A percentile compares a stretch with the other conserved stretches of the same genome.
These are phyloP conservation scores for Eucidaris tribuloides DNA, from an alignment of 35 echinoderm and acorn worm species.

Conservation along the genomic window DNA sequence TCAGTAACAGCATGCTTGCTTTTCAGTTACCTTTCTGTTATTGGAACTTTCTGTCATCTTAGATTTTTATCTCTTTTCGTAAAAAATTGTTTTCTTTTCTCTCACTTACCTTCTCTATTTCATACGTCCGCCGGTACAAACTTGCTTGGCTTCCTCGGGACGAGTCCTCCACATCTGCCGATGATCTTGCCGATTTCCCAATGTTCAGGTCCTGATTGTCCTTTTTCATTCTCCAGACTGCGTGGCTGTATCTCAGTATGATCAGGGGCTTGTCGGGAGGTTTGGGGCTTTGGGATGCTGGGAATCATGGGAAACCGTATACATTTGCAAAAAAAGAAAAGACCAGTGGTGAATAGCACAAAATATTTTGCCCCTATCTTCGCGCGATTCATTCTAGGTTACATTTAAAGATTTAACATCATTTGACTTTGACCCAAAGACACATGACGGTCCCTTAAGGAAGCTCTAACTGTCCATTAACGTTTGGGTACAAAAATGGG, in stretches of 20 bases:
- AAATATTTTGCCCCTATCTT: too few relatives aligned
- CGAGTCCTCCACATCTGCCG: slow-evolving; percentile 97
- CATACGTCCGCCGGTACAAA: slow-evolving; percentile 93
- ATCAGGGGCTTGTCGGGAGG: slow-evolving; percentile 98
- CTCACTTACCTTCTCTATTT: slow-evolving; percentile 88
- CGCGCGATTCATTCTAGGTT: background rate
- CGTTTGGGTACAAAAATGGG: background rate
- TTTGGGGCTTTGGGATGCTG: slow-evolving; percentile 92
- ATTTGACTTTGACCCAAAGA: background rate
- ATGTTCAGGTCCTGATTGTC: slow-evolving; percentile 96
- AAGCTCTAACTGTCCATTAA: background rate
- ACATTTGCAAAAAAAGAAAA: background rate
- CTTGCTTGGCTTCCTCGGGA: slow-evolving; percentile 75
- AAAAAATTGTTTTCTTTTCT: too few relatives aligned
- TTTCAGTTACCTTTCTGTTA: too few relatives aligned
- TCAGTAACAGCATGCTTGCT: too few relatives aligned
- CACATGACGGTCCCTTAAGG: background rate
- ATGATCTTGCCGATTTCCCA: slow-evolving; percentile 99
- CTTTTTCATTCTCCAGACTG: slow-evolving; percentile 89
- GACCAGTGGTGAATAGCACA: too few relatives aligned
- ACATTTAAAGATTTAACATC: background rate
- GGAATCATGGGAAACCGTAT: slow-evolving; percentile 44
- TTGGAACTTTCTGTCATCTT: too few relatives aligned
- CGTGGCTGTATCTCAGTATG: slow-evolving; percentile 97
- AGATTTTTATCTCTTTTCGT: too few relatives aligned